These are phyloP conservation scores for Dendrocincla fuliginosa DNA, from an alignment of 2,797 vertebrate species.

Conservation along the genomic window DNA sequence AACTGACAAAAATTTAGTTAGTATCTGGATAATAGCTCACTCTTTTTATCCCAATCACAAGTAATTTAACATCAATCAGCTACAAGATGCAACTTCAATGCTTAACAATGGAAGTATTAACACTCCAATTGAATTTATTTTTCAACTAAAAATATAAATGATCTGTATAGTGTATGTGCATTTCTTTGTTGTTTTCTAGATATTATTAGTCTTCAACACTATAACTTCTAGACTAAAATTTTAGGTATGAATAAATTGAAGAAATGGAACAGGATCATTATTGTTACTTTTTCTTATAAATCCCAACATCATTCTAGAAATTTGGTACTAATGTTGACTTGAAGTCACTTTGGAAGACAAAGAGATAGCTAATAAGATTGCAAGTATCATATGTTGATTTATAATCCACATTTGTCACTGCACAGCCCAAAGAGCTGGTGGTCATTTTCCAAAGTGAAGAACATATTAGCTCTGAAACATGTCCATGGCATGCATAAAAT, in stretches of 20 bases:
- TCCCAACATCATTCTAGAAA: neutral
- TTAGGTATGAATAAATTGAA: neutral
- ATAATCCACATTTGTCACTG: neutral
- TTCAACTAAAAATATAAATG: neutral
- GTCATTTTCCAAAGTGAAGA: neutral
- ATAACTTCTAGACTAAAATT: neutral
- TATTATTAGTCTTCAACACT: neutral
- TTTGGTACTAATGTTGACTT: neutral
- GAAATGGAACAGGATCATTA: neutral
- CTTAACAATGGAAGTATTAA: neutral
- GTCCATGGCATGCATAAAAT: neutral
- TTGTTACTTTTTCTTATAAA: neutral
- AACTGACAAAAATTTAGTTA: neutral
- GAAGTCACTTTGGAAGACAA: neutral
- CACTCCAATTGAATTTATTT: neutral
- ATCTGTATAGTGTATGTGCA: neutral
- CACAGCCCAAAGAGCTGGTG: neutral
- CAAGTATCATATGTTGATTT: neutral
- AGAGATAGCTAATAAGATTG: neutral
- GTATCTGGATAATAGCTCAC: neutral
- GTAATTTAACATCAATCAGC: neutral
- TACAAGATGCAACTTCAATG: neutral
- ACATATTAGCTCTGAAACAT: neutral
- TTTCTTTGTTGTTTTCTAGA: neutral
- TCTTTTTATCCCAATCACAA: neutral